Base-by-base conservation (phyloP, 1,140 invertebrate genomes). In the Drosophila equinoxialis region DNA sequence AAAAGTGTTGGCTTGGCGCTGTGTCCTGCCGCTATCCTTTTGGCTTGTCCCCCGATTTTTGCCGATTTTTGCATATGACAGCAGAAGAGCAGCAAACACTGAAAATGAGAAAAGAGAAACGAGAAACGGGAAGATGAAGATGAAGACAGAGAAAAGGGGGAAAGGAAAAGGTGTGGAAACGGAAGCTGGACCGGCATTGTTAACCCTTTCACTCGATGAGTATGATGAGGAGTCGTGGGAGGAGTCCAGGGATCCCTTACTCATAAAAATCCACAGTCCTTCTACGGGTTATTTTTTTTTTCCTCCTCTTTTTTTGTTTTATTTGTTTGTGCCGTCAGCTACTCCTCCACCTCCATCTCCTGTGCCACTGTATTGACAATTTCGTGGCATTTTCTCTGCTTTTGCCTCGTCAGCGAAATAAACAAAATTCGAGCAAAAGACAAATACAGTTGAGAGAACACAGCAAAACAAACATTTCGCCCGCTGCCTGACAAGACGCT, bases 351-450 rank as follows among this genome's bases (percentile, higher is more conserved):
- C 30, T 14, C 8, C 10, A n/a, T 45, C 35, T 35, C 41, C 62
- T 57, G 14, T 26, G 42, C 13, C 58, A 59, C 68, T 76, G 64
- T 89, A 89, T 89, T 89, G 84, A 89, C 84, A 89, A 90, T 89
- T 90, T 81, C 79, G 74, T 74, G 86, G 77, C 68, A 71, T 77
- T 76, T 70, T 64, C 70, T 62, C 67, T 66, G 68, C 76, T 86
- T 87, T 77, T 83, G 83, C 85, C 68, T 82, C 76, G 87, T 91
- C 90, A 91, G 90, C 90, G 85, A 90, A 91, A 91, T 86, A 90
- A 90, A 90, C 86, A 90, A 89, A 85, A 89, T 81, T 79, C 84
- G 74, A 84, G 84, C 80, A 84, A 87, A 87, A 87, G 74, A 84
- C 84, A 90, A 90, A 89, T 84, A 90, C 83, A 89, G 84, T 77